Base-by-base conservation (phyloP, 2,113 vertebrate species). In the Otis tarda region DNA sequence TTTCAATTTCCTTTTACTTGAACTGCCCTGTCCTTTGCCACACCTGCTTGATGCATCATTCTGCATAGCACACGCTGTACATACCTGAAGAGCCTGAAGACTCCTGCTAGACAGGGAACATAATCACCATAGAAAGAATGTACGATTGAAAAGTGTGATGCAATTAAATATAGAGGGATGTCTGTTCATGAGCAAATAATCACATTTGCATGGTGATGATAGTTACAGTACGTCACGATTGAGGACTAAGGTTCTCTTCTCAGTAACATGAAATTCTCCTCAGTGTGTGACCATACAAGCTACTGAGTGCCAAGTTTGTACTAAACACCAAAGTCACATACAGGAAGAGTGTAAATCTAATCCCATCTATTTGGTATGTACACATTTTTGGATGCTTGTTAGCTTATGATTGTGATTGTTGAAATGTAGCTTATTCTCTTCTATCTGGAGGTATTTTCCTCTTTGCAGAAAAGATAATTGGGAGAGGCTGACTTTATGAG, bases 1-100 rank as follows among this genome's bases (percentile, higher is more conserved):
- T 91, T 92, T 96, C 83, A 37, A 86, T 97, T 96, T 96, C 92
- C 96, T 96, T 94, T 94, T 93, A 89, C 57, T 59, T 69, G 86
- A 97, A 89, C 69, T 84, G 89, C 83, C 57, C 73, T 82, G 89
- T 92, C 73, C 92, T 95, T 87, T 80, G 77, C 74, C 86, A 92
- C 92, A 93, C 90, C 95, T 87, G 83, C 90, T 61, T 33, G n/a
- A 24, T 84, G 80, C 94, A 94, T 90, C 93, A 56, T 28, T 90
- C 76, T 87, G 71, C 73, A 27, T 4, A 68, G 76, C 56, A 75
- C 65, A 64, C 27, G 2, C 71, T 81, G 83, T 43, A 75, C 79
- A 39, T 56, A 43, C 31, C 80, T 30, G 88, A 68, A 50, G 68
- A 83, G n/a, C 60, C 19, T 85, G 90, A 59, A 79, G 80, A 78